These are phyloP conservation scores for Monarcha castaneiventris DNA, from an alignment of 2,113 vertebrate species.

Conservation along the genomic window DNA sequence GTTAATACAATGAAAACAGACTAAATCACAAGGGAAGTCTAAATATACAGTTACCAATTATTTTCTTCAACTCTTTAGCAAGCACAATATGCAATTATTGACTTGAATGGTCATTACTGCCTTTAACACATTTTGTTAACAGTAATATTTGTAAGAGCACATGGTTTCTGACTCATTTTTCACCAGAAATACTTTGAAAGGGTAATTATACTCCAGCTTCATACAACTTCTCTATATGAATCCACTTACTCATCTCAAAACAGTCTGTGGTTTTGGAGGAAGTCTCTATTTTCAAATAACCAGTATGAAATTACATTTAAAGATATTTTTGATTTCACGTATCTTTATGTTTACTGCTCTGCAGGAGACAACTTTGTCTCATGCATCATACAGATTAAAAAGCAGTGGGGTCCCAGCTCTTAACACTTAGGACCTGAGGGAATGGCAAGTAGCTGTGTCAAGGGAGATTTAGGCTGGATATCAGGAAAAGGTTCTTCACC, in stretches of 20 bases:
- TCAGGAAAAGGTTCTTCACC: not conserved
- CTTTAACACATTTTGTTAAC: not conserved
- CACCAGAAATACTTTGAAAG: not conserved
- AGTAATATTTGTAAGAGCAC: not conserved
- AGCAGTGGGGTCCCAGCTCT: not conserved
- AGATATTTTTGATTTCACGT: not conserved
- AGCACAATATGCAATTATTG: not conserved
- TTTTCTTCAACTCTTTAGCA: not conserved
- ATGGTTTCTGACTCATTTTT: not conserved
- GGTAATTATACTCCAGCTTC: not conserved
- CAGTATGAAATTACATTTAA: not conserved
- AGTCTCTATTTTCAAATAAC: not conserved
- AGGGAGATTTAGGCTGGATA: no score
- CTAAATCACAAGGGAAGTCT: not conserved
- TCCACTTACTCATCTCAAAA: rapidly evolving
- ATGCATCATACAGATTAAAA: not conserved
- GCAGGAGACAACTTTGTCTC: not conserved
- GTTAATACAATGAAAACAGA: not conserved
- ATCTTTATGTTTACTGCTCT: not conserved
- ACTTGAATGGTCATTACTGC: not conserved
- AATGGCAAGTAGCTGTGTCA: not conserved
- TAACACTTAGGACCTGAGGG: not conserved
- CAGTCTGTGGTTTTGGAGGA: not conserved
- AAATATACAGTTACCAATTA: not conserved
- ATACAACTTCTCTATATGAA: not conserved